Evolutionary conservation across 2,888 invertebrate genomes (phyloP).

Genomic region (Heliconius erato): DNA sequence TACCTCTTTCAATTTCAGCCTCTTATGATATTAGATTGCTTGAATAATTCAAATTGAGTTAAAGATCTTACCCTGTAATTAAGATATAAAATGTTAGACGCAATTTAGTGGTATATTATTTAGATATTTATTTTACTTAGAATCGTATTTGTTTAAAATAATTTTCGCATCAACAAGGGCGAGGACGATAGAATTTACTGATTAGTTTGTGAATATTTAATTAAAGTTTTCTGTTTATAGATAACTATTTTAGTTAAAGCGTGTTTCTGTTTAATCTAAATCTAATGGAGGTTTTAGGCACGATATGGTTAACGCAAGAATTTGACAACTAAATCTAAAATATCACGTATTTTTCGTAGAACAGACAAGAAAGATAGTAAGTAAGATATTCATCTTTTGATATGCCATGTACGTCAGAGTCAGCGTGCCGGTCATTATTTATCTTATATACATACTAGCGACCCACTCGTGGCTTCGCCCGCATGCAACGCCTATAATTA

Average conservation of each 20-base stretch:
- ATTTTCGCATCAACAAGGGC: background rate
- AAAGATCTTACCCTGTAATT: slow-evolving; percentile 39
- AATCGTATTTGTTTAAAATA: slow-evolving; percentile 10
- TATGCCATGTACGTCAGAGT: slow-evolving; percentile 14
- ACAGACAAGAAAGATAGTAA: background rate
- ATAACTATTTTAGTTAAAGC: background rate
- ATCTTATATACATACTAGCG: background rate
- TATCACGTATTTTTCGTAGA: background rate
- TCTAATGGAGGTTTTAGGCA: background rate
- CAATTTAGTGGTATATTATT: slow-evolving; percentile 40
- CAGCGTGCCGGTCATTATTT: background rate
- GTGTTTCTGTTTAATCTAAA: background rate
- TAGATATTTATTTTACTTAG: slow-evolving; percentile 21
- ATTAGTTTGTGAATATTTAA: slow-evolving; percentile 8
- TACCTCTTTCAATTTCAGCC: slow-evolving; percentile 40
- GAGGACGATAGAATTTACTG: background rate
- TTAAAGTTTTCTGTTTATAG: background rate
- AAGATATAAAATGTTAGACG: slow-evolving; percentile 44
- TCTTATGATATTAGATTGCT: slow-evolving; percentile 44
- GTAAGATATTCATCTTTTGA: slow-evolving; percentile 21
- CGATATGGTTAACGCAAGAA: background rate
- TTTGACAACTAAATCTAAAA: background rate
- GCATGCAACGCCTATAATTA: too few relatives aligned
- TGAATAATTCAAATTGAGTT: slow-evolving; percentile 35
- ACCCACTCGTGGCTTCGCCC: too few relatives aligned